Conservation (phyloP, 2,113 vertebrate genomes). For the Ictidomys tridecemlineatus region DNA sequence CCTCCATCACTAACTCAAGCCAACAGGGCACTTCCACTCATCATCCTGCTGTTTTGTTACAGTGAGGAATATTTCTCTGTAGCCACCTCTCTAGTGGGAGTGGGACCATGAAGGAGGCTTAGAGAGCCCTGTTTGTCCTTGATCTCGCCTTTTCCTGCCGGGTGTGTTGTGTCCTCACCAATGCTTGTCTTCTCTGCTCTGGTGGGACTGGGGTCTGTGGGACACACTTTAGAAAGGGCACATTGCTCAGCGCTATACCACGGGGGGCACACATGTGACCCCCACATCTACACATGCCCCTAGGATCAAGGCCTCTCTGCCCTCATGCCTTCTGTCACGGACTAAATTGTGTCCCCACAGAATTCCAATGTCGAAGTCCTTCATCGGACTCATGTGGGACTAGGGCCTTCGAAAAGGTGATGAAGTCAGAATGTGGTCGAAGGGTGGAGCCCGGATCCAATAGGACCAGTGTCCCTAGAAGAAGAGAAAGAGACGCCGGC, state of each 20-base stretch:
- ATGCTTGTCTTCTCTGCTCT: not conserved
- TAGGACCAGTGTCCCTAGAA: not conserved
- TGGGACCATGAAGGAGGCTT: too few relatives aligned
- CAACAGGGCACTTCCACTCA: too few relatives aligned
- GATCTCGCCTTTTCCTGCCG: not conserved
- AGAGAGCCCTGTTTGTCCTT: not conserved
- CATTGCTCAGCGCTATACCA: not conserved
- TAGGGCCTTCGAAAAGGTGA: not conserved
- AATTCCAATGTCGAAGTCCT: not conserved
- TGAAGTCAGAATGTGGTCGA: not conserved
- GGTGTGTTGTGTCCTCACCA: not conserved
- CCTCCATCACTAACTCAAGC: not conserved
- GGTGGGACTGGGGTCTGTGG: accelerated
- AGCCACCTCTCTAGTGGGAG: not conserved
- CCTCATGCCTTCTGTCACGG: not conserved
- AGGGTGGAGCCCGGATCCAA: too few relatives aligned
- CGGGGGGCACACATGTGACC: accelerated
- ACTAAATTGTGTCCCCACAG: not conserved
- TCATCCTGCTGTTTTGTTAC: not conserved
- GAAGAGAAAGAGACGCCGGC: not conserved
- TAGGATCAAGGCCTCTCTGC: not conserved
- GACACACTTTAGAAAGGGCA: not conserved
- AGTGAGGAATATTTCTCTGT: not conserved
- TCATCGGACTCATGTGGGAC: not conserved
- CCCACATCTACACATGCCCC: not conserved